Conservation (phyloP, 1,140 invertebrate species). For the Tachypleus tridentatus region DNA sequence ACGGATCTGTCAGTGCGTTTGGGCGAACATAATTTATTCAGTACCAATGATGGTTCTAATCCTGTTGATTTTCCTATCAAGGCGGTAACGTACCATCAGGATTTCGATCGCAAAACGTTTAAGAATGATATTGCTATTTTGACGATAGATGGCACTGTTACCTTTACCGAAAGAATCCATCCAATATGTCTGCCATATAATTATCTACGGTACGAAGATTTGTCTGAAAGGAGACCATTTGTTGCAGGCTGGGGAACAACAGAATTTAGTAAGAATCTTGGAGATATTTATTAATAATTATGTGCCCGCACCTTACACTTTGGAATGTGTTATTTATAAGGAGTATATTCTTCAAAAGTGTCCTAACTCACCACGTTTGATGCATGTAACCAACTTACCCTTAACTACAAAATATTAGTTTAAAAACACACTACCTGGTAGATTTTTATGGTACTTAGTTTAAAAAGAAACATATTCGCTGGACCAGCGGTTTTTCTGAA, state of each 20-base stretch:
- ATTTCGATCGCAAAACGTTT: slow-evolving; percentile 27
- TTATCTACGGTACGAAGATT: slow-evolving; percentile 11
- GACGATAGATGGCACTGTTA: slow-evolving; percentile 21
- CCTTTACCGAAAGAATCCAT: slow-evolving; percentile 24
- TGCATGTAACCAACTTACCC: too few species aligned
- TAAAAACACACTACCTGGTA: too few species aligned
- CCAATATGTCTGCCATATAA: slow-evolving; percentile 29
- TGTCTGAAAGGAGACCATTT: slow-evolving; percentile 14
- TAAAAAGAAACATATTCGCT: too few species aligned
- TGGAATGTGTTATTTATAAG: background rate
- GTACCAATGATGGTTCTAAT: slow-evolving; percentile 17
- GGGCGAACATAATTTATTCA: slow-evolving; percentile 29
- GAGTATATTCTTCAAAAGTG: too few species aligned
- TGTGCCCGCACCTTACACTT: background rate
- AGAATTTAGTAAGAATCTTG: slow-evolving; percentile 9
- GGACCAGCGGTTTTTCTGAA: too few species aligned
- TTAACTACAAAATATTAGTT: too few species aligned
- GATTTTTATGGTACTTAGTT: too few species aligned
- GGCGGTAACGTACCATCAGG: slow-evolving; percentile 9
- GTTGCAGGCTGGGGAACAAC: slow-evolving; percentile 48
- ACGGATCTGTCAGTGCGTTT: slow-evolving; percentile 24
- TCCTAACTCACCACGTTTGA: too few species aligned
- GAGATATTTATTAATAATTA: too few species aligned
- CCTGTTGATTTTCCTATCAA: slow-evolving; percentile 14
- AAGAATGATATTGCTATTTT: slow-evolving; percentile 32